Base-by-base conservation (phyloP, 2,797 vertebrate species). In the Chiloscyllium punctatum region DNA sequence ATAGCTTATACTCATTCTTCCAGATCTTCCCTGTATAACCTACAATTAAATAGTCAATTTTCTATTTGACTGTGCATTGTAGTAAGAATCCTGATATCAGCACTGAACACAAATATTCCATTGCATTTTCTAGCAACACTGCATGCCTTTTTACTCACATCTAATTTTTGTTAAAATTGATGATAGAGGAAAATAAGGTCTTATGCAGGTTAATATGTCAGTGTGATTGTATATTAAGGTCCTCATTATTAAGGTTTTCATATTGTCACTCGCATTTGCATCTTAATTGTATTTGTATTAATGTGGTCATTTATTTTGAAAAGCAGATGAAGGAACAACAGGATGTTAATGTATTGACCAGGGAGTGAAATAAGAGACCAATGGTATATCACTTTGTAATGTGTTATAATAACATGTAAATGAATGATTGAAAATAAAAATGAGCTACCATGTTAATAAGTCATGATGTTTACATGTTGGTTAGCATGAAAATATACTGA, bases 31-130 rank as follows among this genome's bases (percentile, higher is more conserved):
- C 4, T 68, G 66, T 68, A n/a, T 37, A 18, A 68, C 62, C 21
- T 68, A 68, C 18, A 69, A 92, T 92, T 69, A 92, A 92, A 42
- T 69, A 37, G 62, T 27, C 62, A 69, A 68, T 68, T 69, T 92
- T 92, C 90, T 69, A 68, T 69, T 92, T 92, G 90, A 69, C 90
- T 18, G 90, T 92, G n/a, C 42, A 37, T 62, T 92, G 90, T n/a
- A 92, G 0, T 92, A 66, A 21, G 62, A 92, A 92, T 92, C n/a
- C 66, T 69, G 62, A 69, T 92, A 37, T 42, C 90, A 92, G 66
- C 62, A 27, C 7, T 37, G 42, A 69, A 11, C 62, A 92, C 66
- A 92, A 92, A 92, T 92, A 69, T 69, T 92, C n/a, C 90, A 42
- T 21, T 69, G 90, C 62, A 37, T 7, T 69, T 92, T 11, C 90